A percentile compares a stretch with the other conserved stretches of the same genome.
Evolutionary conservation across 1,140 invertebrate species (phyloP).

Genomic region (Eumeta japonica): DNA sequence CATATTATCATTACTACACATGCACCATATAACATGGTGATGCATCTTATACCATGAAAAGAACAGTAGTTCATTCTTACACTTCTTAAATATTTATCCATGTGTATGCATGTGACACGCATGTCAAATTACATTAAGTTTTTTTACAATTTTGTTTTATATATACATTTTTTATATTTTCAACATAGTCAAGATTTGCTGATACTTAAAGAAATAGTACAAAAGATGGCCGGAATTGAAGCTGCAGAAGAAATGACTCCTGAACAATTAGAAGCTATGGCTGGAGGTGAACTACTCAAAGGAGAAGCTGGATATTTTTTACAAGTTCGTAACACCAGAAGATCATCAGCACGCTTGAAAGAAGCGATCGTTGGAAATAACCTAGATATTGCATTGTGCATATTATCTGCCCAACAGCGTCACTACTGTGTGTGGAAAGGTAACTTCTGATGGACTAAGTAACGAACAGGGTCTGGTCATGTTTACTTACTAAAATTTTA

Average conservation of each 20-base stretch:
- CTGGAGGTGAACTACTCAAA: slow-evolving; percentile 91
- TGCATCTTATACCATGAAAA: no score
- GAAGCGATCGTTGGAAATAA: slow-evolving; percentile 91
- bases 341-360: slow-evolving; percentile 92
- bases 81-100: no score
- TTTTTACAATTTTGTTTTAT: no score
- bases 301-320: slow-evolving; percentile 95
- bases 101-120: no score
- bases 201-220: slow-evolving; percentile 95
- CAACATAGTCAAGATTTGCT: slow-evolving; percentile 91
- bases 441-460: no score
- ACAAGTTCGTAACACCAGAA: slow-evolving; percentile 94
- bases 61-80: no score
- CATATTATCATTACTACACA: no score
- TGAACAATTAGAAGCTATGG: slow-evolving; percentile 94
- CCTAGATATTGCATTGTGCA: slow-evolving; percentile 88
- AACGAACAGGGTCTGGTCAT: no score
- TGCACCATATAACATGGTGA: no score
- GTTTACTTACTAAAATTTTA: no score
- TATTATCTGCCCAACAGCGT: slow-evolving; percentile 95
- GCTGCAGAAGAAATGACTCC: slow-evolving; percentile 93
- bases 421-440: slow-evolving; percentile 69
- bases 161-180: no score
- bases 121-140: no score
- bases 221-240: slow-evolving; percentile 99